Percentiles rank a stretch among this genome's conserved stretches.
phyloP scores from a whole-genome alignment of 2,888 invertebrate species.

The Allophyes oxyacanthae region DNA sequence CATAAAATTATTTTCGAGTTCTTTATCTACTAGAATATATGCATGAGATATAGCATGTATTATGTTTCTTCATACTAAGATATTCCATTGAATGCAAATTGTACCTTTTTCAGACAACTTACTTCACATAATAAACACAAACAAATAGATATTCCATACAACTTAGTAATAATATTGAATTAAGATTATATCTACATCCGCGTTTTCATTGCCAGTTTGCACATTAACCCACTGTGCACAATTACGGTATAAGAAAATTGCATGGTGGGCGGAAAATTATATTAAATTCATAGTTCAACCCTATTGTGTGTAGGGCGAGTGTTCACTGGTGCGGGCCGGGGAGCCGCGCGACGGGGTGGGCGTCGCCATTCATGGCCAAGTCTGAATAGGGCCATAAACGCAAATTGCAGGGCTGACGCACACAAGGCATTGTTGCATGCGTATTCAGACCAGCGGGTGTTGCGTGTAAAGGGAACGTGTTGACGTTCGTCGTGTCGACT shows the following conservation, averaged over 20 bases:
- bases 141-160: constrained; percentile 13
- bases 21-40: too few relatives aligned
- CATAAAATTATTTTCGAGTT: too few relatives aligned
- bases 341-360: constrained; percentile 52
- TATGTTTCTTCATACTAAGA: too few relatives aligned
- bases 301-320: constrained; percentile 59
- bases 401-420: constrained; percentile 70
- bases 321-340: constrained; percentile 48
- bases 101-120: constrained; percentile 12
- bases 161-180: constrained; percentile 30
- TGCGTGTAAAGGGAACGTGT: constrained; percentile 42
- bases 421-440: constrained; percentile 48
- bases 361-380: constrained; percentile 66
- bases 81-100: constrained; percentile 28
- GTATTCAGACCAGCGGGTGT: constrained; percentile 40
- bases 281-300: constrained; percentile 60
- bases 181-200: constrained; percentile 7
- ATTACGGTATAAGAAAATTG: constrained; percentile 56
- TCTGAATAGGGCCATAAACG: constrained; percentile 70
- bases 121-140: constrained; percentile 6
- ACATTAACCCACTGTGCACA: constrained; percentile 28
- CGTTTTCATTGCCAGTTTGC: constrained; percentile 27
- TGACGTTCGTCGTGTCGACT: constrained; percentile 33
- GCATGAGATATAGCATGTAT: too few relatives aligned
- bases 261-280: constrained; percentile 65